Conservation (phyloP, 2,888 invertebrate species). For the Noctua janthina region DNA sequence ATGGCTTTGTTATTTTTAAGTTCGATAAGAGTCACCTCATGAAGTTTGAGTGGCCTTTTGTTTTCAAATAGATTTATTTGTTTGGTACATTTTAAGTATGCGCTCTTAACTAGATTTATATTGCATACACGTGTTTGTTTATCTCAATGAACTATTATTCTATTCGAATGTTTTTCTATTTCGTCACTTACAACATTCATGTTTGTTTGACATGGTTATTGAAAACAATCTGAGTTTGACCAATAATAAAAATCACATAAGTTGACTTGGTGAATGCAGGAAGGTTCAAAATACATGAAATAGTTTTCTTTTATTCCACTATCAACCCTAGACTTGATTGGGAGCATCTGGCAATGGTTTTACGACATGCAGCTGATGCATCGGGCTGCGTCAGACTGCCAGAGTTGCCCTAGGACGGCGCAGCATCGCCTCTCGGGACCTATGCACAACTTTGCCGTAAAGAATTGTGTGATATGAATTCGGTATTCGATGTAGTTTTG, state of each 20-base stretch:
- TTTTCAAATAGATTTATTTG: constrained; percentile 50
- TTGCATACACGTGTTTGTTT: constrained; percentile 43
- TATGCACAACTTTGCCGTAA: constrained; percentile 64
- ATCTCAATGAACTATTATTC: constrained; percentile 24
- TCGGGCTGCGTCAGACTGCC: constrained; percentile 63
- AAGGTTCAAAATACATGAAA: background rate
- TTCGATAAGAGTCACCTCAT: constrained; percentile 44
- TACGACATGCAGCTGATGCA: constrained; percentile 70
- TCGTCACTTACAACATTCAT: background rate
- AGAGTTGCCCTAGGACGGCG: constrained; percentile 66
- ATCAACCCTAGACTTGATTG: constrained; percentile 74
- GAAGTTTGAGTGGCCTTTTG: constrained; percentile 45
- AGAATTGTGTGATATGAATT: constrained; percentile 66
- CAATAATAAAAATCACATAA: background rate
- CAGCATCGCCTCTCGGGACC: constrained; percentile 65
- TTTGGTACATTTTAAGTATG: constrained; percentile 43
- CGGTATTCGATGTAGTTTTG: constrained; percentile 47
- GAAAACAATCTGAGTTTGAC: background rate
- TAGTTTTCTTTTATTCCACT: constrained; percentile 18
- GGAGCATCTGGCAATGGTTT: constrained; percentile 77
- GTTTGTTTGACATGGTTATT: background rate
- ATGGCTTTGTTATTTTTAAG: constrained; percentile 53
- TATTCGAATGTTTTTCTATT: constrained; percentile 26
- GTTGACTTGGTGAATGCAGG: background rate
- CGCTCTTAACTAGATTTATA: constrained; percentile 43